Evolutionary conservation across 1,140 invertebrate genomes (phyloP).

Genomic region (Periplaneta americana): DNA sequence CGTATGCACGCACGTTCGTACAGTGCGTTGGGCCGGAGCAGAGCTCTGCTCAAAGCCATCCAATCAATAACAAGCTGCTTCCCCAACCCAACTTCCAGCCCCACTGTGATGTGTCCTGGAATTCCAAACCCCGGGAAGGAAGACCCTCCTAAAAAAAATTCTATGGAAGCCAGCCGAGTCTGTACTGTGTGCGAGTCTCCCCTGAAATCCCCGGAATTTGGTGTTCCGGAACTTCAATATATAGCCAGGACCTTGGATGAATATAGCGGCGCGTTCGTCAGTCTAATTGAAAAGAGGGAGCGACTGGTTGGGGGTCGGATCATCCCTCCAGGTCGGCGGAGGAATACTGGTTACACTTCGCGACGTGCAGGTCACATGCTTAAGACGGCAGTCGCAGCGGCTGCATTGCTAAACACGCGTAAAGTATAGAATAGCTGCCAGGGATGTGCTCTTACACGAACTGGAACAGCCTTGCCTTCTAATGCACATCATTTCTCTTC

Average conservation of each 20-base stretch:
- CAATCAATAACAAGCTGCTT: constrained; percentile 10
- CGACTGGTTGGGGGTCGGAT: background rate
- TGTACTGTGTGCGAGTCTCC: background rate
- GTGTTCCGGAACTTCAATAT: constrained; percentile 10
- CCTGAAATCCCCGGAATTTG: constrained; percentile 9
- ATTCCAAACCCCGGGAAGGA: constrained; percentile 9
- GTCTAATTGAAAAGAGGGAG: constrained; percentile 17
- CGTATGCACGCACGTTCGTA: background rate
- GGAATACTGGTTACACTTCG: background rate
- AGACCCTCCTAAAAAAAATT: background rate
- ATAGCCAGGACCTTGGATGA: background rate
- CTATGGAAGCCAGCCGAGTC: background rate
- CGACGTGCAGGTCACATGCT: too few species aligned
- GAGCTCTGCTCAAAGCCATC: background rate
- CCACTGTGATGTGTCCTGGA: constrained; percentile 5
- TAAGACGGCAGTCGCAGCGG: too few species aligned
- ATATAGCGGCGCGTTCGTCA: constrained; percentile 11
- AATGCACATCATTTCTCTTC: too few species aligned
- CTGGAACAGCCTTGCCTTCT: too few species aligned
- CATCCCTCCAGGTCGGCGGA: background rate
- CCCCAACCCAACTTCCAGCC: background rate
- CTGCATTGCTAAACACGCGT: too few species aligned
- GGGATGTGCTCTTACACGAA: too few species aligned
- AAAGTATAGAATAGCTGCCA: too few species aligned
- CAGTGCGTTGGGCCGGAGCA: background rate